phyloP scores from a whole-genome alignment of 2,888 invertebrate genomes.

The Reticulitermes lucifugus region DNA sequence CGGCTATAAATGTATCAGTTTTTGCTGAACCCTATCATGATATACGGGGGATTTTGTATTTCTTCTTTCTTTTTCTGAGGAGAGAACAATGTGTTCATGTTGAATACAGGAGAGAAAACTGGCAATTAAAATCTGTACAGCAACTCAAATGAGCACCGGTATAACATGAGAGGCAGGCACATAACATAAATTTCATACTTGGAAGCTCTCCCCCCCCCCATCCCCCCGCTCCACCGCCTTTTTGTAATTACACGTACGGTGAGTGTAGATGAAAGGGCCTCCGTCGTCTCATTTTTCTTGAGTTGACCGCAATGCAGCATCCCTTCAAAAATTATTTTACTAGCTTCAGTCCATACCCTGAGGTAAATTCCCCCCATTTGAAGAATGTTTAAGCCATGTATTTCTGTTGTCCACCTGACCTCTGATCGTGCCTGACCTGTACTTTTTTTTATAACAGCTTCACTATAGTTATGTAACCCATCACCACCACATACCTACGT shows the following conservation, averaged over 20 bases:
- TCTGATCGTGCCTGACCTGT: slow-evolving; percentile 3
- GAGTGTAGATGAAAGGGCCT: slow-evolving; percentile 26
- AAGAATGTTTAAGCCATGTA: neutral
- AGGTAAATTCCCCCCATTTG: neutral
- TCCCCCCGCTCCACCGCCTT: neutral
- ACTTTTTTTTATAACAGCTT: neutral
- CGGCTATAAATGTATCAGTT: slow-evolving; percentile 20
- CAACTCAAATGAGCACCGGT: neutral
- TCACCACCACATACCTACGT: neutral
- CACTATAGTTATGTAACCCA: neutral
- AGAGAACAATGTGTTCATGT: neutral
- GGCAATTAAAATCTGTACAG: slow-evolving; percentile 31
- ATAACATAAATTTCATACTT: slow-evolving; percentile 31
- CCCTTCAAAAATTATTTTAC: neutral
- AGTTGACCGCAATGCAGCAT: neutral
- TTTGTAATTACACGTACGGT: slow-evolving; percentile 33
- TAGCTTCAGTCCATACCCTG: neutral
- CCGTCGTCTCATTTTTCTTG: slow-evolving; percentile 7
- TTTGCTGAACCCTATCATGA: slow-evolving; percentile 15
- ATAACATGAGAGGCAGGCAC: slow-evolving; percentile 1
- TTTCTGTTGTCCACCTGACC: neutral
- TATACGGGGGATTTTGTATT: neutral
- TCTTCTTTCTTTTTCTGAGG: neutral
- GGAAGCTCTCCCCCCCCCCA: neutral
- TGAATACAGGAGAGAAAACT: slow-evolving; percentile 29